Evolutionary conservation across 2,113 vertebrate species (phyloP).

Genomic region (Microcebus jonahi): DNA sequence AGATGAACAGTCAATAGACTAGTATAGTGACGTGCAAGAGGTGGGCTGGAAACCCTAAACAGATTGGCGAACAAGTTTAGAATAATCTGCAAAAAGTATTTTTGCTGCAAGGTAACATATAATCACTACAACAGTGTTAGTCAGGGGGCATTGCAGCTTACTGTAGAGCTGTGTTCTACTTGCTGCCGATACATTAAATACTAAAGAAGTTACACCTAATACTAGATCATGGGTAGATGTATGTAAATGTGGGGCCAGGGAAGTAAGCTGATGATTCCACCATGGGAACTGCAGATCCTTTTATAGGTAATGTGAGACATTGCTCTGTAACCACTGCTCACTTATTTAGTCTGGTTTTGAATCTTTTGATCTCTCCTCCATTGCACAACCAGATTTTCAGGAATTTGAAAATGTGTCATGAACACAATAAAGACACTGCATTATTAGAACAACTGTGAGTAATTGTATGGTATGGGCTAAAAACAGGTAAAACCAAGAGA

Average conservation of each 20-base stretch:
- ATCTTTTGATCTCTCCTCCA: constrained; percentile 25
- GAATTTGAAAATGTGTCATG: constrained; percentile 6
- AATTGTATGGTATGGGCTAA: not conserved
- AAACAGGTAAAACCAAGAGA: not conserved
- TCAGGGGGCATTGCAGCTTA: not conserved
- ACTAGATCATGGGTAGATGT: not conserved
- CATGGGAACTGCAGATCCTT: not conserved
- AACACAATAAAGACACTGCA: not conserved
- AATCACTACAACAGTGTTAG: not conserved
- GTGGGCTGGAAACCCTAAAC: not conserved
- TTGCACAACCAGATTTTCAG: not conserved
- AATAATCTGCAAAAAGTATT: not conserved
- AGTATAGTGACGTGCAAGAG: not conserved
- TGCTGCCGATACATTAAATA: not conserved
- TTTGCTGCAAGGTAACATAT: not conserved
- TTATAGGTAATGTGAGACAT: not conserved
- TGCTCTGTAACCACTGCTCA: not conserved
- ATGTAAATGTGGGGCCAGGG: not conserved
- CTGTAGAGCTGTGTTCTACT: not conserved
- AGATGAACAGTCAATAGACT: not conserved
- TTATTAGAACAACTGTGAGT: not conserved
- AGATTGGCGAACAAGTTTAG: not conserved
- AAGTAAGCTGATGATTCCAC: not conserved
- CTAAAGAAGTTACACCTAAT: not conserved
- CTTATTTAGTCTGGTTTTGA: not conserved